Conservation (phyloP, 2,888 invertebrate species). For the Crocallis elinguaria region DNA sequence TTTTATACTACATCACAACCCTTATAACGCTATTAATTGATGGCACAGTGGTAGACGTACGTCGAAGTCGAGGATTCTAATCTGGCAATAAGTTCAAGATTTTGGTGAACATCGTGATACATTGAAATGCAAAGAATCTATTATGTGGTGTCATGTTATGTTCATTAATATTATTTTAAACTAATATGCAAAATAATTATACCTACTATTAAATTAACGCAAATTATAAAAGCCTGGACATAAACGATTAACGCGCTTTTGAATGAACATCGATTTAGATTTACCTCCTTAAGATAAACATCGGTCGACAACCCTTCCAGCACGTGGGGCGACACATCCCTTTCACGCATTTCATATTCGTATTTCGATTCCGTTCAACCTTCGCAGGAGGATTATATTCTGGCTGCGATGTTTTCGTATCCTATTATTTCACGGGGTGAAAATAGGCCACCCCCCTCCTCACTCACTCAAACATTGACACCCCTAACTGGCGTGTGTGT, state of each 20-base stretch:
- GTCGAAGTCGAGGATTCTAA: too few relatives aligned
- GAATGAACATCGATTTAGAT: slow-evolving; percentile 72
- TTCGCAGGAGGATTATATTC: slow-evolving; percentile 83
- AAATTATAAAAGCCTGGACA: slow-evolving; percentile 1
- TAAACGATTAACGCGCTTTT: slow-evolving; percentile 35
- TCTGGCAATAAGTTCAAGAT: too few relatives aligned
- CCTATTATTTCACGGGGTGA: slow-evolving; percentile 85
- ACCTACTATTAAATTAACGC: background rate
- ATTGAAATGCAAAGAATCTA: too few relatives aligned
- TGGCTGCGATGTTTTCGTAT: slow-evolving; percentile 84
- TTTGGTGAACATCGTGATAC: too few relatives aligned
- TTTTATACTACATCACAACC: too few relatives aligned
- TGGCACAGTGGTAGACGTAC: too few relatives aligned
- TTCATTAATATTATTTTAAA: too few relatives aligned
- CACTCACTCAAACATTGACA: slow-evolving; percentile 66
- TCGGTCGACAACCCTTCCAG: slow-evolving; percentile 73
- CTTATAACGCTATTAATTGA: too few relatives aligned
- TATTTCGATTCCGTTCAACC: slow-evolving; percentile 81
- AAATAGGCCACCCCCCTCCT: slow-evolving; percentile 81
- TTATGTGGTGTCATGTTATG: too few relatives aligned
- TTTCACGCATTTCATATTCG: slow-evolving; percentile 82
- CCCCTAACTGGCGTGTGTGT: slow-evolving; percentile 50
- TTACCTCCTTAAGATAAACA: slow-evolving; percentile 73
- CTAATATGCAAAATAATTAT: too few relatives aligned
- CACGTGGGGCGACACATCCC: slow-evolving; percentile 74